Base-by-base conservation (phyloP, 2,113 vertebrate species). In the Otolemur garnettii region DNA sequence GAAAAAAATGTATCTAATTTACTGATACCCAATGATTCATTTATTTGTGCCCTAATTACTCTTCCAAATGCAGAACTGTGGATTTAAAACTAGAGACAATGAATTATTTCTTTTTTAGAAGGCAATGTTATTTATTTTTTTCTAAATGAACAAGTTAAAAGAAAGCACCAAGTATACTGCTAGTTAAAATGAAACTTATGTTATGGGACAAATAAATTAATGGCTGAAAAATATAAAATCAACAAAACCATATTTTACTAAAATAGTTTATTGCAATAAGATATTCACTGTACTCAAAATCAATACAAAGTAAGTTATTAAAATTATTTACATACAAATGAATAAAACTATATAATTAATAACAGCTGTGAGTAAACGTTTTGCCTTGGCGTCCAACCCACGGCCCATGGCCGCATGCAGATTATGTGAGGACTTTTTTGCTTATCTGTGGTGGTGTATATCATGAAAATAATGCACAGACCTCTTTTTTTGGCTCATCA, bases 241-340 rank as follows among this genome's bases (percentile, higher is more conserved):
- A 1, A 90, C 95, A 62, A 90, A 84, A 45, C 45, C 38, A 35
- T 79, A 87, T 97, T 81, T 95, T 98, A 98, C 97, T 98, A 98
- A 98, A 98, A 98, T 98, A 98, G 93, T 99, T 99, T 99, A 99
- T 98, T 99, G 98, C 97, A 98, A 96, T 98, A 98, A 97, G 98
- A 97, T 96, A 98, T 94, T 97, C 38, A 93, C 62, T 97, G 91
- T 97, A 93, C 92, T 98, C 93, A 98, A 98, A 98, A 98, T 98
- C 97, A 98, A 98, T 98, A 98, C 97, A 98, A 98, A 98, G 97
- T 92, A 98, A 98, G 97, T 96, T 98, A 98, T 98, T 96, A 96
- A 97, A 94, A 98, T 98, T 98, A 98, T 98, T 97, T 98, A 98
- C 97, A 98, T 96, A 97, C 87, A 95, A 96, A 97, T 97, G 84